Base-by-base conservation (phyloP, 2,888 invertebrate species). In the Hecatera dysodea region DNA sequence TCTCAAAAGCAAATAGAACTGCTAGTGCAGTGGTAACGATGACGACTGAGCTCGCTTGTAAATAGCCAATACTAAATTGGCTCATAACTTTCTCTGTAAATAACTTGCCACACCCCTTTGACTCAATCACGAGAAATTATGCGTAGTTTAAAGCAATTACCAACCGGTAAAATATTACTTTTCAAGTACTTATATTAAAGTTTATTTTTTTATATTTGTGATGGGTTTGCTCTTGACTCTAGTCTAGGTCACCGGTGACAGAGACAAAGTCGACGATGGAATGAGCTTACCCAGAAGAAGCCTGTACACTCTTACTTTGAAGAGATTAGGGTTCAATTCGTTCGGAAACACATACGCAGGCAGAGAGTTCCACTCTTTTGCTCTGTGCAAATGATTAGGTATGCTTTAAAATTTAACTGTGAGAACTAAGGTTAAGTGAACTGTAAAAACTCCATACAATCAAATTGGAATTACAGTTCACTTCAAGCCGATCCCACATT, bases 31-130 rank as follows among this genome's bases (percentile, higher is more conserved):
- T 29, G 24, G 12, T 22, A n/a, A 36, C 27, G 27, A 33, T 29
- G 33, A 33, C 6, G 44, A 24, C 42, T 22, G n/a, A 15, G 11
- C 42, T 44, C 9, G 27, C 42, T 42, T 50, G 66, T 65, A 44
- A 44, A 44, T 27, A 53, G 44, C 39, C 53, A 75, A 66, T 46
- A 75, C 17, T n/a, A 74, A 53, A 53, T 55, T 75, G 36, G 29
- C 44, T 39, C 44, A 9, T 46, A 9, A 39, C 75, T 66, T 44
- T 66, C 71, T 71, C 53, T 24, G 24, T 46, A 75, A 66, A 71
- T 52, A 53, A 33, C n/a, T 53, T 24, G 53, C 67, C 67, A 75
- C 75, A 46, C 71, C 75, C 70, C 27, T 39, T 27, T 15, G 22
- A 5, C 7, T 27, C 33, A 70, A 69, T 61, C 52, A 27, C 27